phyloP scores from a whole-genome alignment of 2,113 vertebrate species.

The Ctenomys sociabilis region DNA sequence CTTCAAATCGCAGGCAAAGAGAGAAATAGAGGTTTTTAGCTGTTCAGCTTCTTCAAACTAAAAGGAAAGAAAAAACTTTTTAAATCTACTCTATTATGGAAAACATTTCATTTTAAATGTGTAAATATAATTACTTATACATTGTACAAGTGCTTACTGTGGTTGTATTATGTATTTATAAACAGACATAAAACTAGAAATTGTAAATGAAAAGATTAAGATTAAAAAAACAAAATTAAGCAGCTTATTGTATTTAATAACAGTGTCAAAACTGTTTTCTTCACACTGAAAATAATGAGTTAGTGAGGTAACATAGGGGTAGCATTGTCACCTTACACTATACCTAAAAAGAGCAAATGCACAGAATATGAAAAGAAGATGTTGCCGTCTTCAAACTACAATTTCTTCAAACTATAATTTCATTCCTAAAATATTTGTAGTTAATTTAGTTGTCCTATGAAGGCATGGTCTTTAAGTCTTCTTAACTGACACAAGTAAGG shows the following conservation, averaged over 20 bases:
- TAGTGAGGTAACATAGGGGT: background rate
- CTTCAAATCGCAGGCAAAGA: constrained; percentile 34
- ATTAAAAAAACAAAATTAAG: background rate
- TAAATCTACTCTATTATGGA: background rate
- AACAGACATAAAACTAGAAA: background rate
- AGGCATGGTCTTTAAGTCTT: background rate
- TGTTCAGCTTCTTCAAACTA: constrained; percentile 18
- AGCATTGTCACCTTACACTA: background rate
- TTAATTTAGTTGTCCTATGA: background rate
- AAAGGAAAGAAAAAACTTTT: background rate
- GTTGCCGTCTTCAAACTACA: background rate
- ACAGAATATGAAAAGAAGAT: no score
- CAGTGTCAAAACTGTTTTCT: background rate
- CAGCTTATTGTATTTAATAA: background rate
- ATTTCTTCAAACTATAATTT: background rate
- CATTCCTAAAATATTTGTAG: background rate
- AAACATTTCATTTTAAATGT: background rate
- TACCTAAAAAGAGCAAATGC: background rate
- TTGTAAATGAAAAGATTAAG: constrained; percentile 1
- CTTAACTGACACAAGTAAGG: background rate
- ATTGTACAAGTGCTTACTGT: background rate
- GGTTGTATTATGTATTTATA: background rate
- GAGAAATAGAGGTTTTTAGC: background rate
- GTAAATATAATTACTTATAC: constrained; percentile 1
- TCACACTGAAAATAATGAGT: background rate